Evolutionary conservation across 2,113 vertebrate species (phyloP).

Genomic region (Callionymus lyra): DNA sequence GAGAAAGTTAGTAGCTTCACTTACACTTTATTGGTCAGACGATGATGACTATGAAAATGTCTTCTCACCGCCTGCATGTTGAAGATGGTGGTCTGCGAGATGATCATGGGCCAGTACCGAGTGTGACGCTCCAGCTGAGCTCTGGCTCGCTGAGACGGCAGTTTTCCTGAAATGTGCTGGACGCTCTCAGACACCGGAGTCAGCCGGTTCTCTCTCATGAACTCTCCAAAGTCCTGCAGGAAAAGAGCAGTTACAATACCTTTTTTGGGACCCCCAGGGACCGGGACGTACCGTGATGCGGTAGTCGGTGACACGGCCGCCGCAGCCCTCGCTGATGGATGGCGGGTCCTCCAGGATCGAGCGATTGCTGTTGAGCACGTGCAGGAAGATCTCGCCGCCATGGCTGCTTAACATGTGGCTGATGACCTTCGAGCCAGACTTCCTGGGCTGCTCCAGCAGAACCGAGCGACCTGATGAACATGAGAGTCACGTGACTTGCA

Average conservation of each 20-base stretch:
- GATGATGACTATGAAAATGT: not conserved
- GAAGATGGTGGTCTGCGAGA: conserved; percentile 98
- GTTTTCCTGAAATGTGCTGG: conserved; percentile 73
- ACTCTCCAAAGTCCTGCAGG: conserved; percentile 95
- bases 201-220: conserved; percentile 97
- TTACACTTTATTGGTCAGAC: not conserved
- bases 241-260: not conserved
- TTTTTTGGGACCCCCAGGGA: not conserved
- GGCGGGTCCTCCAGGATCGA: conserved; percentile 95
- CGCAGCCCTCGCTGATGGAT: conserved; percentile 96
- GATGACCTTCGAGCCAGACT: conserved; percentile 97
- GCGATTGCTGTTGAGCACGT: conserved; percentile 90
- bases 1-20: conserved; percentile 1
- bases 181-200: conserved; percentile 84
- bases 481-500: not conserved
- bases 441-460: conserved; percentile 89
- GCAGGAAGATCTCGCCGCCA: conserved; percentile 94
- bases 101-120: conserved; percentile 99
- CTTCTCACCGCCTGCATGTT: conserved; percentile 96
- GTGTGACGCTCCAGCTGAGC: conserved; percentile 92
- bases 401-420: conserved; percentile 99
- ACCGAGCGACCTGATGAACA: conserved; percentile 85
- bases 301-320: conserved; percentile 95
- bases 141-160: conserved; percentile 85
- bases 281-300: conserved; percentile 82